phyloP scores from a whole-genome alignment of 2,888 invertebrate genomes.

The Hecatera dysodea region DNA sequence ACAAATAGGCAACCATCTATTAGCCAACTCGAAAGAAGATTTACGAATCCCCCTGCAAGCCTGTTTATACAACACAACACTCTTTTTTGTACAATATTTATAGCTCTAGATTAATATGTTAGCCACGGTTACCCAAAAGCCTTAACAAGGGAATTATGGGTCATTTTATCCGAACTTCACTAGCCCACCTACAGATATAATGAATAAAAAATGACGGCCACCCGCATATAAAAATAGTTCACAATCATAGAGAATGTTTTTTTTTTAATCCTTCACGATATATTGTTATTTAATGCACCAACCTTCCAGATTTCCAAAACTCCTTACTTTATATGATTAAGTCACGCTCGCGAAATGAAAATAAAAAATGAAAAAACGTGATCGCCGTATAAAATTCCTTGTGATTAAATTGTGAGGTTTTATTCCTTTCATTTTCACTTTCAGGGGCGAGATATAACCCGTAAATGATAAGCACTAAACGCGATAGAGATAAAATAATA shows the following conservation, averaged over 20 bases:
- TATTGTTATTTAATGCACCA: conserved; percentile 72
- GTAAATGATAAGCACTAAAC: conserved; percentile 53
- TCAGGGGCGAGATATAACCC: conserved; percentile 40
- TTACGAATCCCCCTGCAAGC: conserved; percentile 68
- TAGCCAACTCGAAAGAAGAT: conserved; percentile 65
- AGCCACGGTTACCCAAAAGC: conserved; percentile 76
- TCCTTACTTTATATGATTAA: conserved; percentile 75
- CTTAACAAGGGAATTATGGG: conserved; percentile 88
- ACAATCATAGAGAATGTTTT: conserved; percentile 73
- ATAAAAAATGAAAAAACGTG: conserved; percentile 66
- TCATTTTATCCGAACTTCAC: conserved; percentile 83
- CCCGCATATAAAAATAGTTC: conserved; percentile 78
- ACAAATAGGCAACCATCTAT: conserved; percentile 41
- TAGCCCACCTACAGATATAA: conserved; percentile 86
- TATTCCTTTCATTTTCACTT: conserved; percentile 58
- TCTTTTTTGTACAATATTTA: conserved; percentile 77
- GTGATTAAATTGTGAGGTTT: conserved; percentile 65
- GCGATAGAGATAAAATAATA: conserved; percentile 18
- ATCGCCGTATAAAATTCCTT: conserved; percentile 58
- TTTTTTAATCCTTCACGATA: conserved; percentile 77
- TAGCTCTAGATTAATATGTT: conserved; percentile 85
- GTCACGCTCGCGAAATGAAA: conserved; percentile 75
- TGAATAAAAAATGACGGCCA: conserved; percentile 86
- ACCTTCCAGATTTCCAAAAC: conserved; percentile 73
- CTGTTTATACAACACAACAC: conserved; percentile 66